Conservation (phyloP, 2,113 vertebrate species). For the Pterocles burchelli region DNA sequence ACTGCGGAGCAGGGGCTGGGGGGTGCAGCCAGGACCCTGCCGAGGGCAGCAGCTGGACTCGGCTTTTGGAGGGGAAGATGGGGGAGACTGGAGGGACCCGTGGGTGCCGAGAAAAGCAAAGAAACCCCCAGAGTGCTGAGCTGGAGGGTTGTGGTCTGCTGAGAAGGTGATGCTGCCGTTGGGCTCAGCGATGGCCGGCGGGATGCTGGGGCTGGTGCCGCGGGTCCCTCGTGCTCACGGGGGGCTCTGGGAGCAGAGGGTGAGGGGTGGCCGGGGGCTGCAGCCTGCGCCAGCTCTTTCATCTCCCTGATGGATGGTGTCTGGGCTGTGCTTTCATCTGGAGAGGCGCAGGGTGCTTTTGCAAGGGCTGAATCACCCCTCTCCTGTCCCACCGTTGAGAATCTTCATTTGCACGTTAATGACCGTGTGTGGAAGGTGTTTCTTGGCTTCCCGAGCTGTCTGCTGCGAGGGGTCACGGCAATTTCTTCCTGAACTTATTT, state of each 20-base stretch:
- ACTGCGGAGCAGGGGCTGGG: background rate
- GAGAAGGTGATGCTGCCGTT: accelerated
- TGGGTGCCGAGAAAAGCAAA: background rate
- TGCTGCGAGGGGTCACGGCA: background rate
- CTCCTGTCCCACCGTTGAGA: background rate
- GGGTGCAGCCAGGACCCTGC: background rate
- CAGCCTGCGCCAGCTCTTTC: background rate
- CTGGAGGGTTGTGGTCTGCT: background rate
- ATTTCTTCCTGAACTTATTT: background rate
- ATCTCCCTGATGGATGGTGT: background rate
- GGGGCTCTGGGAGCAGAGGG: background rate
- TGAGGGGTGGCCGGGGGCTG: background rate
- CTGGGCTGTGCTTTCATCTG: background rate
- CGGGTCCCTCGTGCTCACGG: accelerated
- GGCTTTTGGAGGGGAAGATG: background rate
- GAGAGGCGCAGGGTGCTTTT: background rate
- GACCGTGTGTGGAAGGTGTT: background rate
- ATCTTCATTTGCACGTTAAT: background rate
- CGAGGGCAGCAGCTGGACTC: accelerated
- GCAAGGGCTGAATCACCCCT: background rate
- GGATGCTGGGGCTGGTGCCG: background rate
- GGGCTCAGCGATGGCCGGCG: accelerated
- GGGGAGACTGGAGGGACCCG: background rate
- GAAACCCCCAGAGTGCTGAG: background rate
- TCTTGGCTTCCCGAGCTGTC: background rate